Percentiles rank a stretch among this genome's conserved stretches.
Evolutionary conservation across 2,113 vertebrate genomes (phyloP).

Genomic region (Pachycephala philippinensis): DNA sequence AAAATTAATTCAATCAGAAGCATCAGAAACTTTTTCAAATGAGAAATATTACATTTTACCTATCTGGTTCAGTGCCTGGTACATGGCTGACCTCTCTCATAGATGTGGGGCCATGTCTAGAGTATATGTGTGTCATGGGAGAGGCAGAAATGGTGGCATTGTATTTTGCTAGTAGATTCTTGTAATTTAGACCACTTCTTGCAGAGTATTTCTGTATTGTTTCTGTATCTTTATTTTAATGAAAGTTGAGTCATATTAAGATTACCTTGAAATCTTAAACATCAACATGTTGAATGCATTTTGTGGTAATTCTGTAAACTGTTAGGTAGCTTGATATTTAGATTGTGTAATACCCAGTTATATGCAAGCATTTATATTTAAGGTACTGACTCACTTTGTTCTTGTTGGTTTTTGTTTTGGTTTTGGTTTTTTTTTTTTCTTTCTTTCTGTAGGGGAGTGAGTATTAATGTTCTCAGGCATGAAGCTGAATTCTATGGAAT

Average conservation of each 20-base stretch:
- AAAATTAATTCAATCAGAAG: neutral
- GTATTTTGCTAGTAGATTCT: neutral
- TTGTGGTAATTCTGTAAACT: neutral
- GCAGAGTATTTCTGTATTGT: neutral
- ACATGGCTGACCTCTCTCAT: neutral
- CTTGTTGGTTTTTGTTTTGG: neutral
- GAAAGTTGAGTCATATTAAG: neutral
- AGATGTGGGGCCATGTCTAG: neutral
- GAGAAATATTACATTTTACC: neutral
- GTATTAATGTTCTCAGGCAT: slow-evolving; percentile 91
- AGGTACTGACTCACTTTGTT: neutral
- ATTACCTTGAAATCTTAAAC: neutral
- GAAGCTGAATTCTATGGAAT: slow-evolving; percentile 99
- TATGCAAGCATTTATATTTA: neutral
- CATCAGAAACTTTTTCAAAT: neutral
- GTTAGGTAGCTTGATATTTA: neutral
- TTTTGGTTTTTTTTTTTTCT: neutral
- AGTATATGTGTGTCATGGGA: accelerated
- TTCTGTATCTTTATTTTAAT: neutral
- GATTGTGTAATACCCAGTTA: neutral
- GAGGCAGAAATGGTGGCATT: neutral
- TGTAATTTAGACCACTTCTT: neutral
- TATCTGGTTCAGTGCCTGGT: neutral
- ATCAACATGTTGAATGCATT: neutral
- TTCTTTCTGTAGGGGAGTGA: slow-evolving; percentile 83